Conservation (phyloP, 2,888 invertebrate genomes). For the Drosophila villosipedis region DNA sequence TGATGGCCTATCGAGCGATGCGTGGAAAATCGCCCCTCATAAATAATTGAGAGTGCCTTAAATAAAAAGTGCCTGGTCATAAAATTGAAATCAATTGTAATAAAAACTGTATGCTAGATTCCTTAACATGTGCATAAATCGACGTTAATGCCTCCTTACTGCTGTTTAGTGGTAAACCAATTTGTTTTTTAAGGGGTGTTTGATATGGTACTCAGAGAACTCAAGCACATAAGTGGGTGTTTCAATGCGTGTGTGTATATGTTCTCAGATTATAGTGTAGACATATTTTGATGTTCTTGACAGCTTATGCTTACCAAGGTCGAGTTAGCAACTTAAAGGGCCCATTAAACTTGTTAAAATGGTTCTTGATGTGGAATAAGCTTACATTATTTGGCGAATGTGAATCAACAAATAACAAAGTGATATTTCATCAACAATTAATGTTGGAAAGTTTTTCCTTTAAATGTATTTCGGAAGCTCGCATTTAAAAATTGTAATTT, state of each 20-base stretch:
- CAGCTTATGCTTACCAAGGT: neutral
- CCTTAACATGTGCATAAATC: slow-evolving; percentile 7
- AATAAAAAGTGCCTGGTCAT: slow-evolving; percentile 12
- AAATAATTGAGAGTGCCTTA: slow-evolving; percentile 11
- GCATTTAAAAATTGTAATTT: too few relatives aligned
- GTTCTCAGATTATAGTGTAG: neutral
- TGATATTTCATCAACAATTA: neutral
- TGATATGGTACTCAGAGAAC: neutral
- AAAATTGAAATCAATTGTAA: slow-evolving; percentile 24
- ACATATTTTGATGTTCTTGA: neutral
- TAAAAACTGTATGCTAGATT: slow-evolving; percentile 2
- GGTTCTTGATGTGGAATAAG: neutral
- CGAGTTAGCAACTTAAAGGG: too few relatives aligned
- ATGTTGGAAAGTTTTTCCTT: neutral
- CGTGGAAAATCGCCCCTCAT: slow-evolving; percentile 6
- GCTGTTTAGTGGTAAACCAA: neutral
- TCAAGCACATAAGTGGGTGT: neutral
- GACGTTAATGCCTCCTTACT: neutral
- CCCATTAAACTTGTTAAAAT: neutral
- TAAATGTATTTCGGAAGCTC: too few relatives aligned
- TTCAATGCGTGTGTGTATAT: too few relatives aligned
- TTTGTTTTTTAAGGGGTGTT: neutral
- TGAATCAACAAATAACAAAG: neutral
- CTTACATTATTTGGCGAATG: neutral
- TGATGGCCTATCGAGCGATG: neutral